These are phyloP conservation scores for Beroe forskalii DNA, from an alignment of 37 sponge, comb jelly and placozoan species.

Conservation along the genomic window DNA sequence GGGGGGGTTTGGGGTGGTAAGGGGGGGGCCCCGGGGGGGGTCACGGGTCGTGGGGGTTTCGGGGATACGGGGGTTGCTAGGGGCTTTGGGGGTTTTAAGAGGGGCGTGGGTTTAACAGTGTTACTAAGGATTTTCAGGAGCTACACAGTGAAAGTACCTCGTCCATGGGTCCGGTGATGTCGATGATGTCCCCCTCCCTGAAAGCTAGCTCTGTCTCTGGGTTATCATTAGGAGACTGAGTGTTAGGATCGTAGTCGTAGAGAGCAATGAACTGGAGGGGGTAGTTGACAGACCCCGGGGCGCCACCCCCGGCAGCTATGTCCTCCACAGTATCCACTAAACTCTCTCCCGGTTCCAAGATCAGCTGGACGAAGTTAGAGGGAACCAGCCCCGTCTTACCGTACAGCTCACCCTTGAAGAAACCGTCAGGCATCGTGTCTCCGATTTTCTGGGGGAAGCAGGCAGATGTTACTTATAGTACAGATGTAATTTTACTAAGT, in stretches of 20 bases:
- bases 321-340: constrained; percentile 1
- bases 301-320: neutral
- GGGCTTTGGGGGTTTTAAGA: no score
- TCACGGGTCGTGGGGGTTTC: no score
- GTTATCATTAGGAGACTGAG: constrained; percentile 46
- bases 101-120: no score
- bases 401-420: constrained; percentile 61
- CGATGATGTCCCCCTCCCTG: constrained; percentile 30
- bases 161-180: constrained; percentile 51
- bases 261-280: constrained; percentile 22
- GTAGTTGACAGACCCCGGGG: neutral
- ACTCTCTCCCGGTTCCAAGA: constrained; percentile 33
- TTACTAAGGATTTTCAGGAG: neutral
- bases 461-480: no score
- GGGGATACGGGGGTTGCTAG: no score
- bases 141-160: neutral
- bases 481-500: no score
- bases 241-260: constrained; percentile 43
- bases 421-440: constrained; percentile 61
- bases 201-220: constrained; percentile 62
- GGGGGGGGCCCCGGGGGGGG: no score
- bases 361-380: constrained; percentile 62
- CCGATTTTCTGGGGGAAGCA: constrained; percentile 52
- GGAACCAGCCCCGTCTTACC: constrained; percentile 62
- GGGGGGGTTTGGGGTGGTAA: no score